phyloP scores from a whole-genome alignment of 2,888 invertebrate genomes.

The Agrochola circellaris region DNA sequence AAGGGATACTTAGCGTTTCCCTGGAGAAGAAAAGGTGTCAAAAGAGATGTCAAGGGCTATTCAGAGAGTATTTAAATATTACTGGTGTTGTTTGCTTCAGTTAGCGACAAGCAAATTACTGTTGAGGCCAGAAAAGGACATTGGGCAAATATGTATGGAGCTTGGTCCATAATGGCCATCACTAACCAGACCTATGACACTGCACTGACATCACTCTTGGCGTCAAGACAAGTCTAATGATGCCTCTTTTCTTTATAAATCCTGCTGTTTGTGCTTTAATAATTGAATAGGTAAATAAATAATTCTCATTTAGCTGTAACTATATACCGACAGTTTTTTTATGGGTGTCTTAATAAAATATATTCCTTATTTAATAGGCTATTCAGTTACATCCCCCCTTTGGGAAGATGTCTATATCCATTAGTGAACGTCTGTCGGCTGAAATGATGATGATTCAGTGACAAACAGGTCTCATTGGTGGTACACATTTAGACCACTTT shows the following conservation, averaged over 20 bases:
- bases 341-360: background rate
- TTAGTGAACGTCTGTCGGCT: too few species aligned
- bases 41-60: conserved; percentile 14
- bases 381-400: background rate
- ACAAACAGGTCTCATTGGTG: too few species aligned
- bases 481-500: background rate
- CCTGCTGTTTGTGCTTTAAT: background rate
- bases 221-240: background rate
- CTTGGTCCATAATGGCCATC: background rate
- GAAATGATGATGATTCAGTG: background rate
- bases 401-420: background rate
- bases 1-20: conserved; percentile 16
- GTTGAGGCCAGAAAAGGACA: background rate
- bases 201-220: background rate
- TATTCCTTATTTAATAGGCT: background rate
- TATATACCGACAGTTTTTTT: background rate
- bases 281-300: background rate
- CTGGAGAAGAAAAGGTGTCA: conserved; percentile 16
- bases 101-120: background rate
- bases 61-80: conserved; percentile 3
- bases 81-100: background rate
- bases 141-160: background rate
- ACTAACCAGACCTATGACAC: background rate
- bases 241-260: background rate
- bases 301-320: background rate